Evolutionary conservation across 2,888 invertebrate species (phyloP).

Genomic region (Dendrolimus houi): DNA sequence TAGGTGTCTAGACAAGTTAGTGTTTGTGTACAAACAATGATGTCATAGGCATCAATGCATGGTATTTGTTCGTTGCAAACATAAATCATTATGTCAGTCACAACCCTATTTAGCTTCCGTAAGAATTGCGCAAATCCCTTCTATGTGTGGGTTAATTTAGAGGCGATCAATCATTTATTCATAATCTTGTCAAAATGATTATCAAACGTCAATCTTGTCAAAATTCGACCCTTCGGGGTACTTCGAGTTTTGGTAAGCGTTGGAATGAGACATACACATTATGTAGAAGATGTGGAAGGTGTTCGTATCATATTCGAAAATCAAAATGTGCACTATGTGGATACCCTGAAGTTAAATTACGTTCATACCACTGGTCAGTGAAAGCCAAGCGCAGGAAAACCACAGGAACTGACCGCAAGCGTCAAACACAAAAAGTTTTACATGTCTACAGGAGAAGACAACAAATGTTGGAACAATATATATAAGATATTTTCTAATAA

Average conservation of each 20-base stretch:
- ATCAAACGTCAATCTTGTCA: no score
- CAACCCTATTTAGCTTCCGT: constrained; percentile 41
- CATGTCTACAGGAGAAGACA: no score
- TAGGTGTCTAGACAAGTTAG: not conserved
- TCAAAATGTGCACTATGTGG: constrained; percentile 98
- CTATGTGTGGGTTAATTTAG: not conserved
- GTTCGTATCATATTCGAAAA: constrained; percentile 99
- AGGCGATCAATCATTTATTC: no score
- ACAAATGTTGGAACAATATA: no score
- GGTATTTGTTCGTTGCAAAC: constrained; percentile 15
- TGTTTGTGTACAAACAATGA: constrained; percentile 1
- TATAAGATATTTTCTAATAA: no score
- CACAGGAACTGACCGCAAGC: constrained; percentile 98
- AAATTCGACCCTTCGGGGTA: no score
- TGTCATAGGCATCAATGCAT: constrained; percentile 11
- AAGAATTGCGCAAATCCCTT: constrained; percentile 45
- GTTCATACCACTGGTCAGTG: constrained; percentile 98
- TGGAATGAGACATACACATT: constrained; percentile 99
- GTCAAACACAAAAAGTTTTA: constrained; percentile 34
- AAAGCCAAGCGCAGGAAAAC: constrained; percentile 99
- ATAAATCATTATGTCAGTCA: constrained; percentile 49
- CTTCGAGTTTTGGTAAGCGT: no score
- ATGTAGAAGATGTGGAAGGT: constrained; percentile 96
- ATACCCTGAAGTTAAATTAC: constrained; percentile 95
- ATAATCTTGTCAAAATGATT: no score